Percentiles rank a stretch among this genome's conserved stretches.
Conservation (phyloP, 2,113 vertebrate genomes). For the Phalacrocorax pelagicus region DNA sequence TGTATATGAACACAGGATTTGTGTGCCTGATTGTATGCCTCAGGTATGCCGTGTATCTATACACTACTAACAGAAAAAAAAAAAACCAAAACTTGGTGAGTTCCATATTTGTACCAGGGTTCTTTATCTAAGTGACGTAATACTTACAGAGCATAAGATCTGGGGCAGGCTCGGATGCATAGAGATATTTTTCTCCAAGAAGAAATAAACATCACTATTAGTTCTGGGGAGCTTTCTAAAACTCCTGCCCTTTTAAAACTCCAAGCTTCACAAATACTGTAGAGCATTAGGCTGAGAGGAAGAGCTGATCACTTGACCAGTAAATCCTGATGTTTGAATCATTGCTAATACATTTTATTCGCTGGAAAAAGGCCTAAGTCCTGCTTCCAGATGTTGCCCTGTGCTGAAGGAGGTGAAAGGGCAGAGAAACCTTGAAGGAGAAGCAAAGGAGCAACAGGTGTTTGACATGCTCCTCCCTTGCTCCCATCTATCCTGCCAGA, state of each 20-base stretch:
- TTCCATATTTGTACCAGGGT: not conserved
- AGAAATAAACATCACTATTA: not conserved
- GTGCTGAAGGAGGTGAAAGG: not conserved
- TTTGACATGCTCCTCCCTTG: not conserved
- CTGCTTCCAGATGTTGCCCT: conserved; percentile 19
- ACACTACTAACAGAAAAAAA: not conserved
- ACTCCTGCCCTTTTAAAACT: conserved; percentile 11
- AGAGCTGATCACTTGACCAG: conserved; percentile 22
- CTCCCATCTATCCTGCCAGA: not conserved
- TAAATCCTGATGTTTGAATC: conserved; percentile 39
- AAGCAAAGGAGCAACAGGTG: not conserved
- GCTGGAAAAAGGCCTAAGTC: not conserved
- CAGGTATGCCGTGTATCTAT: not conserved
- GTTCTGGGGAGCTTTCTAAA: not conserved
- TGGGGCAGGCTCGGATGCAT: not conserved
- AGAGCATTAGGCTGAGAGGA: conserved; percentile 28
- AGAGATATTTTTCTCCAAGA: conserved; percentile 23
- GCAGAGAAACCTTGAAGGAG: not conserved
- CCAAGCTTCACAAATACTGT: not conserved
- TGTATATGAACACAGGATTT: not conserved
- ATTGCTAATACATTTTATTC: conserved; percentile 9
- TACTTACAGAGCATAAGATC: not conserved
- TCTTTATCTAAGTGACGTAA: not conserved
- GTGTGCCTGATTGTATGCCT: not conserved
- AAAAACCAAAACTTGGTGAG: not conserved